Percentiles rank a stretch among this genome's conserved stretches.
phyloP scores from a whole-genome alignment of 64 coral and sea anemone species.

The Exaiptasia diaphana region DNA sequence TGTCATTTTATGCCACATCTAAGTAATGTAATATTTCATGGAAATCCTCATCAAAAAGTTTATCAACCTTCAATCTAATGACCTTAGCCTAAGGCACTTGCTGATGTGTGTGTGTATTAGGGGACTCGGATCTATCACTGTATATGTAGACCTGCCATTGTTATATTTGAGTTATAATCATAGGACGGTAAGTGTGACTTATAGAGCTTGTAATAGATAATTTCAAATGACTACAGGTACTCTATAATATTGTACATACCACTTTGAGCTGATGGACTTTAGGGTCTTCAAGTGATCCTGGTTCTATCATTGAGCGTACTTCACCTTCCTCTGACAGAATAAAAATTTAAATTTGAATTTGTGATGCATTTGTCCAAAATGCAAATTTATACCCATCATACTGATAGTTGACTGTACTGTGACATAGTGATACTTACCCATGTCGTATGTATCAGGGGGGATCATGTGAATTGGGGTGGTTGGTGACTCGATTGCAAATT shows the following conservation, averaged over 20 bases:
- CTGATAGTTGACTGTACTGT: not conserved
- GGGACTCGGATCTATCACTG: too few relatives aligned
- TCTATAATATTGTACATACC: constrained; percentile 24
- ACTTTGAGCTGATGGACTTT: constrained; percentile 76
- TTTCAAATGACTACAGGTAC: too few relatives aligned
- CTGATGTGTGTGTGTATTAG: too few relatives aligned
- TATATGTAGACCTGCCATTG: too few relatives aligned
- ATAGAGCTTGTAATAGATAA: too few relatives aligned
- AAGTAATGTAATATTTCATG: not conserved
- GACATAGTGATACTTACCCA: constrained; percentile 52
- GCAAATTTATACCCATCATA: too few relatives aligned
- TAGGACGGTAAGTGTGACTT: too few relatives aligned
- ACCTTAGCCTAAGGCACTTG: not conserved
- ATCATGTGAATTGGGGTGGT: constrained; percentile 61
- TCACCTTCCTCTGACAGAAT: constrained; percentile 80
- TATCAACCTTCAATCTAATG: not conserved
- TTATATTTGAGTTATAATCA: too few relatives aligned
- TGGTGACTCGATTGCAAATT: constrained; percentile 86
- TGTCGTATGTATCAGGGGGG: constrained; percentile 70
- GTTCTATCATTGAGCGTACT: constrained; percentile 92
- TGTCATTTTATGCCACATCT: not conserved
- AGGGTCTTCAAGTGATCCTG: constrained; percentile 77
- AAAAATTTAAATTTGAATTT: too few relatives aligned
- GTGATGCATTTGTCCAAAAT: not conserved
- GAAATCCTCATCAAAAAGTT: too few relatives aligned